Percentiles rank a stretch among this genome's conserved stretches.
Evolutionary conservation across 2,113 vertebrate genomes (phyloP).

Genomic region (Dascyllus trimaculatus): DNA sequence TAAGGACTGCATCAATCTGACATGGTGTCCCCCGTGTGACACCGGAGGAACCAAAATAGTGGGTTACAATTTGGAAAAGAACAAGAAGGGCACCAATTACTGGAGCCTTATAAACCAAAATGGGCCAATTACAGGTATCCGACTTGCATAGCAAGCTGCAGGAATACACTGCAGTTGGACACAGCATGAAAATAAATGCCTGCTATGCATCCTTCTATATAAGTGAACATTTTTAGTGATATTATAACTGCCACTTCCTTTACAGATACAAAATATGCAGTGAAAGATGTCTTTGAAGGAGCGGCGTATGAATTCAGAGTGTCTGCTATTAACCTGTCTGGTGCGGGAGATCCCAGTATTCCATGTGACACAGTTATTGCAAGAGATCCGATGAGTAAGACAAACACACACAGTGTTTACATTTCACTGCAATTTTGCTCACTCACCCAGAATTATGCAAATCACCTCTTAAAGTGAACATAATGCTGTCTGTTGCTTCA

Average conservation of each 20-base stretch:
- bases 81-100: conserved; percentile 88
- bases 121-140: conserved; percentile 83
- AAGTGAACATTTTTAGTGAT: not conserved
- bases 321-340: conserved; percentile 88
- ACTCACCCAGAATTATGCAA: not conserved
- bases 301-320: conserved; percentile 91
- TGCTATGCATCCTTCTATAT: not conserved
- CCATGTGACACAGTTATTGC: conserved; percentile 85
- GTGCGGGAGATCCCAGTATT: conserved; percentile 87
- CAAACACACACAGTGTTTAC: not conserved
- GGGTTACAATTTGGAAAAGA: conserved; percentile 91
- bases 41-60: conserved; percentile 84
- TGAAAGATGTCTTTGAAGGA: conserved; percentile 86
- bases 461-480: not conserved
- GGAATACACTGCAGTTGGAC: not conserved
- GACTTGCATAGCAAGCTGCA: not conserved
- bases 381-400: conserved; percentile 88
- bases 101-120: conserved; percentile 88
- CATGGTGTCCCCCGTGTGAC: conserved; percentile 87
- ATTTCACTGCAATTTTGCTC: not conserved
- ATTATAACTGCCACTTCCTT: not conserved
- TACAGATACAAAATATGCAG: conserved; percentile 86
- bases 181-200: not conserved
- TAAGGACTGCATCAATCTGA: conserved; percentile 85
- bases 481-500: not conserved